A percentile compares a stretch with the other conserved stretches of the same genome.
Evolutionary conservation across 2,888 invertebrate genomes (phyloP).

Genomic region (Trissolcus brochymenae): DNA sequence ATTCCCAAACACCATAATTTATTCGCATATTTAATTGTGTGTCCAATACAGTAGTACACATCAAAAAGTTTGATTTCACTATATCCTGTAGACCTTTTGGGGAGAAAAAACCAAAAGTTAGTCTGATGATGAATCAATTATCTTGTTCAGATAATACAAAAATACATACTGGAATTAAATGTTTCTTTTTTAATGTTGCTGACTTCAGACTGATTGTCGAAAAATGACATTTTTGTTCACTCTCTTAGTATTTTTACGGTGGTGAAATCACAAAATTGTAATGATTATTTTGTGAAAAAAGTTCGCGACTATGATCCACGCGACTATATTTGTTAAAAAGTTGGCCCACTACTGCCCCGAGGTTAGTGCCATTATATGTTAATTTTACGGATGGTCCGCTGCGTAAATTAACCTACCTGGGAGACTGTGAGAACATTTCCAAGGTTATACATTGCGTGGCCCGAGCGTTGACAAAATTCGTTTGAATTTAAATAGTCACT

Average conservation of each 20-base stretch:
- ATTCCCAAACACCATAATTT: too few relatives aligned
- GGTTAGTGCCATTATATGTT: slow-evolving; percentile 68
- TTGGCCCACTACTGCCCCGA: slow-evolving; percentile 52
- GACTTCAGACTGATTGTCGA: neutral
- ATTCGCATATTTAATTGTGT: neutral
- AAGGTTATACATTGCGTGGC: slow-evolving; percentile 50
- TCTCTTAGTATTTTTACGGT: too few relatives aligned
- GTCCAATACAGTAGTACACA: neutral
- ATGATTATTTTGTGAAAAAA: slow-evolving; percentile 21
- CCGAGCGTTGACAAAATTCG: slow-evolving; percentile 58
- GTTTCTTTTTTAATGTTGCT: too few relatives aligned
- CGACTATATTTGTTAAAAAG: slow-evolving; percentile 25
- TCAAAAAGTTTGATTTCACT: too few relatives aligned
- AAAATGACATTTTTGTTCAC: too few relatives aligned
- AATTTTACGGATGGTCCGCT: slow-evolving; percentile 65
- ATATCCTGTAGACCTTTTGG: too few relatives aligned
- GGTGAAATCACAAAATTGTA: too few relatives aligned
- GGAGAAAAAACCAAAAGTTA: neutral
- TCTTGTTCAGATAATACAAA: neutral
- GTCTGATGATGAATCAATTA: too few relatives aligned
- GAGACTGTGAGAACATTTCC: slow-evolving; percentile 61
- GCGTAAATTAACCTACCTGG: slow-evolving; percentile 62
- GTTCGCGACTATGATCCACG: slow-evolving; percentile 28
- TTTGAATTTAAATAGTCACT: slow-evolving; percentile 57
- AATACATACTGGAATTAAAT: too few relatives aligned